Base-by-base conservation (phyloP, 64 coral and sea anemone genomes). In the Montipora capricornis region DNA sequence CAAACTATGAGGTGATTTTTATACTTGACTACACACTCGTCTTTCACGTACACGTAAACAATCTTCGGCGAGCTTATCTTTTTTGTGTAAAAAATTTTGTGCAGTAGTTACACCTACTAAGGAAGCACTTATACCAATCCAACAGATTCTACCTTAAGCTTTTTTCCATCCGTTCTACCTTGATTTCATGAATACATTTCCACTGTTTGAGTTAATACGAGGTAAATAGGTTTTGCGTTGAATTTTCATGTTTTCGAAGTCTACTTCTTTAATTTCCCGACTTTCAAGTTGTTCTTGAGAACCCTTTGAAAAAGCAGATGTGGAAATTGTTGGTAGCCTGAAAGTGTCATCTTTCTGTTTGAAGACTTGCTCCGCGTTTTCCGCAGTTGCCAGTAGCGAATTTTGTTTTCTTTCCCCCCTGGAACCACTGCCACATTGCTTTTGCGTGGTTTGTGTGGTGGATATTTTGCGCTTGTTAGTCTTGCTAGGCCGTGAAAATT, bases 211-310 rank as follows among this genome's bases (percentile, higher is more conserved):
- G 44, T 92, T 77, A 26, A 92, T 92, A 66, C 81, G 80, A 60
- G 90, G 90, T 8, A 92, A 60, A 85, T 75, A 92, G 11, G 81
- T 92, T 75, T 92, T 92, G 19, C 73, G 71, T 68, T 86, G 82
- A 71, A 86, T 71, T 50, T 46, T 71, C 62, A 22, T 71, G 82
- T 50, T 70, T 67, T 11, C 16, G 8, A 11, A 66, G 0, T 15
- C 53, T 57, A 57, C 53, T 0, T 57, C 17, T 50, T 73, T 19
- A n/a, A 49, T 71, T 49, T 78, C 76, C 0, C 2, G 19, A 73
- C 67, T 73, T 49, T 73, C 29, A 29, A 55, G 61, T 64, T 64
- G 61, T 64, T 26, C 47, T 20, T 73, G 5, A 9, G 64, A 57
- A 1, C 3, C 20, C 15, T 73, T 81, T 17, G 64, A 19, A 11